Conservation (phyloP, 2,888 invertebrate genomes). For the Xanthia togata region DNA sequence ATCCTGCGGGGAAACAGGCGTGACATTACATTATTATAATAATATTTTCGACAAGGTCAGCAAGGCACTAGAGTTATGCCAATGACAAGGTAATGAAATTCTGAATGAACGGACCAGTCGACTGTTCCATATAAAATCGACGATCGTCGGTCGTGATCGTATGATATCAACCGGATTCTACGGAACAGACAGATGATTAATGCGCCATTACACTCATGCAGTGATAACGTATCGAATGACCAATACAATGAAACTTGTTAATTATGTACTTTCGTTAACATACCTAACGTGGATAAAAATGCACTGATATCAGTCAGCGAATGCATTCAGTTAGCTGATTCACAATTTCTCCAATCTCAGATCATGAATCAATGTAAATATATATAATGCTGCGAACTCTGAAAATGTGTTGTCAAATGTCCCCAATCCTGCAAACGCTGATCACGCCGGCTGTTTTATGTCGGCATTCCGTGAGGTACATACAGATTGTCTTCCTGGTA, state of each 20-base stretch:
- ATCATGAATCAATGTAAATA: constrained; percentile 1
- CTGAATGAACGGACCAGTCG: too few relatives aligned
- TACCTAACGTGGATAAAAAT: neutral
- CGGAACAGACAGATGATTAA: constrained; percentile 38
- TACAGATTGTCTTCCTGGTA: neutral
- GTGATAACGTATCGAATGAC: constrained; percentile 50
- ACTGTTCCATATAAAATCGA: too few relatives aligned
- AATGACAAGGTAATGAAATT: constrained; percentile 7
- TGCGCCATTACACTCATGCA: constrained; percentile 30
- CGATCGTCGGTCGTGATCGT: too few relatives aligned
- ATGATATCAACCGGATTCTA: constrained; percentile 54
- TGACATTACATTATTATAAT: neutral
- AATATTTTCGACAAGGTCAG: neutral
- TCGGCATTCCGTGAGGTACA: neutral
- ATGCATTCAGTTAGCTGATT: neutral
- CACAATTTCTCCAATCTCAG: neutral
- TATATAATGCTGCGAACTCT: neutral
- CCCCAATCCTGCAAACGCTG: neutral
- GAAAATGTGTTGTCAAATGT: neutral
- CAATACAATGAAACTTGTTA: constrained; percentile 13
- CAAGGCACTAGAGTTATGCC: neutral
- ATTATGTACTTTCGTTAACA: constrained; percentile 6
- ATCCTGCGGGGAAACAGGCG: neutral
- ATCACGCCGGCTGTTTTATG: neutral
- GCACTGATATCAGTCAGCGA: neutral